Conservation (phyloP, 2,888 invertebrate species). For the Trisateles emortualis region DNA sequence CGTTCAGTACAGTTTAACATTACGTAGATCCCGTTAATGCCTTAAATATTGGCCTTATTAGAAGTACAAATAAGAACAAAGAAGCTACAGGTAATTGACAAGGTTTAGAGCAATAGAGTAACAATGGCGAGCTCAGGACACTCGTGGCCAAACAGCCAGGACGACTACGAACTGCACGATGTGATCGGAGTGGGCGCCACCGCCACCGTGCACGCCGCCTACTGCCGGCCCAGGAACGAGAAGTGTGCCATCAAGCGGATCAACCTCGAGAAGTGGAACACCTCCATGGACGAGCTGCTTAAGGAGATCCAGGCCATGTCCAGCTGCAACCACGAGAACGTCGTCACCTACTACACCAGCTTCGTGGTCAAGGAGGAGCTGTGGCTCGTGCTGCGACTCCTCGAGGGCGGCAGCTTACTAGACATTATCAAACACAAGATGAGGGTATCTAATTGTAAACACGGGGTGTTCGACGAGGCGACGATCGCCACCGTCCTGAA, state of each 20-base stretch:
- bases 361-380: conserved; percentile 99
- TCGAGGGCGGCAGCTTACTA: conserved; percentile 96
- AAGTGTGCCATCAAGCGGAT: conserved; percentile 99
- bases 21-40: conserved; percentile 55
- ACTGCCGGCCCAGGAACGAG: conserved; percentile 97
- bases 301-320: conserved; percentile 99
- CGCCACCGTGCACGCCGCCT: conserved; percentile 98
- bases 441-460: conserved; percentile 96
- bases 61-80: conserved; percentile 53
- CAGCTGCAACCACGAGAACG: conserved; percentile 99
- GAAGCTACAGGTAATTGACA: conserved; percentile 4
- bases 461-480: conserved; percentile 99
- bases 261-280: conserved; percentile 99
- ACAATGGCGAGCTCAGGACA: conserved; percentile 74
- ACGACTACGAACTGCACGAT: conserved; percentile 97
- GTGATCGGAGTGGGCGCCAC: conserved; percentile 99
- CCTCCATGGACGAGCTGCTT: conserved; percentile 99
- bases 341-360: conserved; percentile 99
- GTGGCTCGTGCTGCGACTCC: conserved; percentile 98
- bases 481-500: conserved; percentile 99
- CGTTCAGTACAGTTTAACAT: conserved; percentile 49
- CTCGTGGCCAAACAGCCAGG: conserved; percentile 96
- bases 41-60: conserved; percentile 73
- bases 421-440: conserved; percentile 98
- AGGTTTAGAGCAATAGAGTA: conserved; percentile 13